phyloP scores from a whole-genome alignment of 92 coral and sea anemone species.

The Phenganax marumi region DNA sequence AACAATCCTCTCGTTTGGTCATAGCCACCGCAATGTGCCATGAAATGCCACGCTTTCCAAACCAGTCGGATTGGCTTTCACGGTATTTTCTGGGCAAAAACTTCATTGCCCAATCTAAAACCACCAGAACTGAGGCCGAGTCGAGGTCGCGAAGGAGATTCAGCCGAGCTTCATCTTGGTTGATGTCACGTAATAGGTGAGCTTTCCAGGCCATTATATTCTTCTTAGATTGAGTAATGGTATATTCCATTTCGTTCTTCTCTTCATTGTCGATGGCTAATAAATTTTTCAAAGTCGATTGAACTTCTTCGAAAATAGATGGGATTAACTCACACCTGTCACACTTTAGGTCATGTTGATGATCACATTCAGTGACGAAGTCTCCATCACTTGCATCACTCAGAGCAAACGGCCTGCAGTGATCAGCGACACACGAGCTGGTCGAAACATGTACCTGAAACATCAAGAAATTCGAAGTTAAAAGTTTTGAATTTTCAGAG shows the following conservation, averaged over 20 bases:
- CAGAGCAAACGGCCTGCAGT: neutral
- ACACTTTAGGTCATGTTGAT: conserved; percentile 15
- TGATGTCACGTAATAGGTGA: conserved; percentile 29
- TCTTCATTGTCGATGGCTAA: neutral
- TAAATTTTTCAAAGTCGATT: neutral
- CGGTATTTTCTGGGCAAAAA: conserved; percentile 22
- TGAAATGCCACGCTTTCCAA: conserved; percentile 32
- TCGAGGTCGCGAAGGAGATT: neutral
- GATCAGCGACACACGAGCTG: conserved; percentile 10
- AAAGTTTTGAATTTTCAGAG: neutral
- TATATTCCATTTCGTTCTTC: conserved; percentile 13
- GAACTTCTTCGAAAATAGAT: neutral
- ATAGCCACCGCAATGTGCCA: conserved; percentile 41
- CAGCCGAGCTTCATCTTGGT: conserved; percentile 36
- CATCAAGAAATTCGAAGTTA: neutral
- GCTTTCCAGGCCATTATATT: conserved; percentile 15
- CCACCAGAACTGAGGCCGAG: conserved; percentile 4
- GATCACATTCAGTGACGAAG: conserved; percentile 8
- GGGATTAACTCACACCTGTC: conserved; percentile 8
- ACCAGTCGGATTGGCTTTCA: conserved; percentile 36
- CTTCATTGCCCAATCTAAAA: conserved; percentile 31
- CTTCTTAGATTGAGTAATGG: conserved; percentile 22
- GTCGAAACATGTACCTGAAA: conserved; percentile 25
- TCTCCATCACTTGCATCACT: conserved; percentile 26
- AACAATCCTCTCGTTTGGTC: conserved; percentile 12